These are phyloP conservation scores for Xiphophorus hellerii DNA, from an alignment of 2,113 vertebrate genomes.

Conservation along the genomic window DNA sequence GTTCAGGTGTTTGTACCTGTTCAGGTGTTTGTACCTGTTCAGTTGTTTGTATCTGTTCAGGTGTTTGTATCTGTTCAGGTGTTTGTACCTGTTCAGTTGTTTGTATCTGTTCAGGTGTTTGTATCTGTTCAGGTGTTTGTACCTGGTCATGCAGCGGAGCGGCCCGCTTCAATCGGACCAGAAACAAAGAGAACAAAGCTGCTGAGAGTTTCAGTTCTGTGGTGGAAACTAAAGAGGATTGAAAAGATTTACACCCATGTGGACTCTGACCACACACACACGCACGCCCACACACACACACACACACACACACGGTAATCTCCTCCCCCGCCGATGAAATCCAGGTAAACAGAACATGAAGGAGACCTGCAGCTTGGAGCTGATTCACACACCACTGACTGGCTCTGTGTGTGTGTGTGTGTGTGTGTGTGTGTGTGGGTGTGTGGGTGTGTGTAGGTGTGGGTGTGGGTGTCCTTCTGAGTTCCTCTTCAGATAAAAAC, in stretches of 20 bases:
- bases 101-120: too few relatives aligned
- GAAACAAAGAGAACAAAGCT: constrained; percentile 9
- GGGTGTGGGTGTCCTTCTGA: not conserved
- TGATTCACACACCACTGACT: too few relatives aligned
- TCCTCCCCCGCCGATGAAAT: not conserved
- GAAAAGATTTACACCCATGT: constrained; percentile 13
- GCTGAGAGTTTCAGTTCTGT: not conserved
- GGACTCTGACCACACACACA: not conserved
- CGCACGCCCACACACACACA: constrained; percentile 1
- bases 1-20: too few relatives aligned
- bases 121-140: too few relatives aligned
- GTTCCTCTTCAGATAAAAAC: not conserved
- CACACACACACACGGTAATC: not conserved
- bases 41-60: too few relatives aligned
- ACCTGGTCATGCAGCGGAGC: not conserved
- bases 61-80: too few relatives aligned
- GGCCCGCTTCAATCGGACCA: not conserved
- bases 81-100: too few relatives aligned
- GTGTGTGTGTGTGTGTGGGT: too few relatives aligned
- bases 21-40: too few relatives aligned
- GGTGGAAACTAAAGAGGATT: constrained; percentile 17
- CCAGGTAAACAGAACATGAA: not conserved
- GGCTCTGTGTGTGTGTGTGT: too few relatives aligned
- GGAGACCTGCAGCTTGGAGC: not conserved
- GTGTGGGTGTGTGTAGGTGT: too few relatives aligned